Conservation (phyloP, 2,888 invertebrate species). For the Hybos culiciformis region DNA sequence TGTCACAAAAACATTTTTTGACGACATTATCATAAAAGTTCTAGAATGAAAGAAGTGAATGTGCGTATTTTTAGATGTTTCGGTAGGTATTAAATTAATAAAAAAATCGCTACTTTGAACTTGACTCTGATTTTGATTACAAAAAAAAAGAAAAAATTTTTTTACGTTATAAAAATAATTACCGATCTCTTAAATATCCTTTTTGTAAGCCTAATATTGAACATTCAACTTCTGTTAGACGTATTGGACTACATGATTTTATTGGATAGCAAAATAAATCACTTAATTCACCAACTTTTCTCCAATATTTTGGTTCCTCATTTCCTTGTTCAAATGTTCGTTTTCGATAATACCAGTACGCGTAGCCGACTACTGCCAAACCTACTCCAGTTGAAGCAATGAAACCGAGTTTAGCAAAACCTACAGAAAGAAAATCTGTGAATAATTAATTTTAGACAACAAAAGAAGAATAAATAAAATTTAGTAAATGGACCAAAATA, state of each 20-base stretch:
- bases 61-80: too few species aligned
- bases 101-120: background rate
- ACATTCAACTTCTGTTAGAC: constrained; percentile 39
- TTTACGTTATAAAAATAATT: background rate
- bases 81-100: background rate
- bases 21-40: constrained; percentile 43
- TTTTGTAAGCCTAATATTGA: constrained; percentile 40
- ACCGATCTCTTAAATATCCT: constrained; percentile 44
- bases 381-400: constrained; percentile 16
- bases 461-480: too few species aligned
- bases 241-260: constrained; percentile 43
- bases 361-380: constrained; percentile 8
- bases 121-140: background rate
- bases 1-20: constrained; percentile 43
- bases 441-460: too few species aligned
- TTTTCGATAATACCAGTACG: constrained; percentile 14
- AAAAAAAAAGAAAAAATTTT: background rate
- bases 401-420: too few species aligned
- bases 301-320: constrained; percentile 33
- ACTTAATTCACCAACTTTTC: constrained; percentile 42
- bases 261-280: constrained; percentile 43
- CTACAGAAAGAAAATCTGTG: too few species aligned
- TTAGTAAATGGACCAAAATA: too few species aligned
- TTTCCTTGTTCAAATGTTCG: constrained; percentile 6
- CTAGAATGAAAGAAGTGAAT: constrained; percentile 22